phyloP scores from a whole-genome alignment of 2,888 invertebrate species.

The Dasypogon diadema region DNA sequence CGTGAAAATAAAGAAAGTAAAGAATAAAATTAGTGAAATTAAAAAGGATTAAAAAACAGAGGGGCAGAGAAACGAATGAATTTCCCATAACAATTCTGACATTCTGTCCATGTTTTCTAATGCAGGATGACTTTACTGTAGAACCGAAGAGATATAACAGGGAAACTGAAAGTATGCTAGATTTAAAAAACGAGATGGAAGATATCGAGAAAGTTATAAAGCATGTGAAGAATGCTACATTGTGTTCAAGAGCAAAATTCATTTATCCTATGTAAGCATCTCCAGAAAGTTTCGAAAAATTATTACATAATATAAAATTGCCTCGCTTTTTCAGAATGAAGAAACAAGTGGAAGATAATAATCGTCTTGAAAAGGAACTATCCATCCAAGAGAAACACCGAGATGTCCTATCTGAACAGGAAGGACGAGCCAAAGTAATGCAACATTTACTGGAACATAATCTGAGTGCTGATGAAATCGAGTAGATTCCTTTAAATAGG shows the following conservation, averaged over 20 bases:
- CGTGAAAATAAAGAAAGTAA: no score
- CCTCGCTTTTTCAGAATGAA: conserved; percentile 63
- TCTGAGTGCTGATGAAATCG: conserved; percentile 63
- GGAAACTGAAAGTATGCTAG: conserved; percentile 66
- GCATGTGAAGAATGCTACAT: conserved; percentile 64
- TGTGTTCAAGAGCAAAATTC: conserved; percentile 64
- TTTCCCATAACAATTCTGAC: no score
- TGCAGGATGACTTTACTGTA: conserved; percentile 56
- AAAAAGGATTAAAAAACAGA: no score
- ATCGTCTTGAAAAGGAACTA: conserved; percentile 62
- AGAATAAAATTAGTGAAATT: no score
- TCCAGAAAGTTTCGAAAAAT: no score
- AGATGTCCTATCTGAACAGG: conserved; percentile 60
- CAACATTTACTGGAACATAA: conserved; percentile 63
- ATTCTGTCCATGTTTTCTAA: no score
- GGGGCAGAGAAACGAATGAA: no score
- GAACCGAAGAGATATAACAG: conserved; percentile 64
- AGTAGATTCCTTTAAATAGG: conserved; percentile 59
- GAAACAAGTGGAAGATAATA: conserved; percentile 64
- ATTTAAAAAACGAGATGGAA: conserved; percentile 63
- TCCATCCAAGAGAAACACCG: conserved; percentile 53
- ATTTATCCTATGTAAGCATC: conserved; percentile 64
- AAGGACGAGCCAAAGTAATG: conserved; percentile 61
- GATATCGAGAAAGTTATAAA: conserved; percentile 64
- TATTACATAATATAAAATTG: no score